A percentile compares a stretch with the other conserved stretches of the same genome.
phyloP scores from a whole-genome alignment of 64 coral and sea anemone species.

The Cladopsammia gracilis region DNA sequence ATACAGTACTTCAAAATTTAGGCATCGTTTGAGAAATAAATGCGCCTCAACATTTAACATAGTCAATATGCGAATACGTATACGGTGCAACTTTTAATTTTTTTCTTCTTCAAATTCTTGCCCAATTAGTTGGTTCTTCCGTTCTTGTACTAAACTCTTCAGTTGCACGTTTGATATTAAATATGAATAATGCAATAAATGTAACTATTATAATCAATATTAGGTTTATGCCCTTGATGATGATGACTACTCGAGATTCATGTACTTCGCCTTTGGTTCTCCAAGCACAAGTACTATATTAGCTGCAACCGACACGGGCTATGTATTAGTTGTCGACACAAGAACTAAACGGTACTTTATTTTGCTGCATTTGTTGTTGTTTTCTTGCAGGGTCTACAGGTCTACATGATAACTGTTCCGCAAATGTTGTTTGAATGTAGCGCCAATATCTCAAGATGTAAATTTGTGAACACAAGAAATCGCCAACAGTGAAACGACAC shows the following conservation, averaged over 20 bases:
- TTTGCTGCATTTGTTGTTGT: neutral
- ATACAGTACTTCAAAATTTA: no score
- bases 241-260: conserved; percentile 76
- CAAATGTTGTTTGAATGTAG: no score
- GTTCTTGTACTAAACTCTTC: neutral
- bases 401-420: neutral
- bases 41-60: no score
- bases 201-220: neutral
- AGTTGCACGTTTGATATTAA: neutral
- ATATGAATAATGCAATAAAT: neutral
- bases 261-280: conserved; percentile 78
- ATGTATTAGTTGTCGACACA: conserved; percentile 64
- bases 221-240: conserved; percentile 87
- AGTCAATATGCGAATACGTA: no score
- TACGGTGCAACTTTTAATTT: no score
- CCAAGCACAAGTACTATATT: conserved; percentile 73
- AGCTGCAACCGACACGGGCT: conserved; percentile 68
- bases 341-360: conserved; percentile 44
- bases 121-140: no score
- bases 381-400: neutral
- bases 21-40: no score
- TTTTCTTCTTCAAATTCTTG: no score
- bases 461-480: no score
- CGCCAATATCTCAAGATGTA: no score
- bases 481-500: no score